Evolutionary conservation across 2,797 vertebrate species (phyloP), one percentile per base, ranked within the genome.

Genomic region (Odontamblyopus lacepedii): DNA sequence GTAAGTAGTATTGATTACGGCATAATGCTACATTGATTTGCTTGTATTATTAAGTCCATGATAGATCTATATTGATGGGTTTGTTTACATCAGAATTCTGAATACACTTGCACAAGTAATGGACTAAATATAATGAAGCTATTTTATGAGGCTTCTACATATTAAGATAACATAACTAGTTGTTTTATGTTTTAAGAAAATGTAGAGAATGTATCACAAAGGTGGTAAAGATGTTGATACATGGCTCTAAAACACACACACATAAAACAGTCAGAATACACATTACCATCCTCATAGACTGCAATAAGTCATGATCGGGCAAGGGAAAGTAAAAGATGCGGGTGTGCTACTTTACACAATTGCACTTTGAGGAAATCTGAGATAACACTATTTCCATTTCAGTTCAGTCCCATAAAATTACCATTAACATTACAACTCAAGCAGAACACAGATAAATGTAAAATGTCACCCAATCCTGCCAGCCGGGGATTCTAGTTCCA

Each of bases 401-500:
- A 95, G 94, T 95, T 98, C 95, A 96, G 95, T 97, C 95, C 96
- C 96, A 97, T 98, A 98, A 98, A 97, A 98, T 98, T 97, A 98
- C 96, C 95, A 98, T 96, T 97, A 97, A 96, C 96, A 98, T 98
- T 97, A 97, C 96, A 96, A 94, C 93, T 96, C 96, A 98, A 96
- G 97, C 96, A 97, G 96, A 98, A 98, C 96, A 94, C 93, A 96
- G 95, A 97, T 96, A 97, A 97, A 98, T 98, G 96, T 96, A 96
- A 98, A 98, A 97, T 96, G 96, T 97, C 96, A 96, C 94, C 95
- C 95, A 95, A 96, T 95, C 96, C 95, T 96, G 96, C 95, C 95
- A 96, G 95, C 96, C 96, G 94, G 95, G 95, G 96, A 96, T 97
- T 96, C 95, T 95, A 96, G 96, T 96, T 97, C 94, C 96, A 95